Evolutionary conservation across 37 sponge, comb jelly and placozoan species (phyloP).

Genomic region (Cladorhizidae sp.): DNA sequence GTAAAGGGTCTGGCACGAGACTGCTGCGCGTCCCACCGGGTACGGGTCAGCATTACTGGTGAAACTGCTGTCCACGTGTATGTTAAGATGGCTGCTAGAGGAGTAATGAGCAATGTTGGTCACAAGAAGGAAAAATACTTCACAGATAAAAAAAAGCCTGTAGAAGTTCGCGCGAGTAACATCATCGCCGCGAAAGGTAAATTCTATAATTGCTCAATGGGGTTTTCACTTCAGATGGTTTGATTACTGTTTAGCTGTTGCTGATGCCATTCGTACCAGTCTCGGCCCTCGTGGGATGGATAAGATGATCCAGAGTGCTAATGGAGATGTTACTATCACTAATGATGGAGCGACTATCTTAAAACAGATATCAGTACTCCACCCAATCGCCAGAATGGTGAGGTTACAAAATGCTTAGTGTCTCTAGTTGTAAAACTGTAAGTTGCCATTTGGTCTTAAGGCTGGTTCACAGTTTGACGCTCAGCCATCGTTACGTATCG

Average conservation of each 20-base stretch:
- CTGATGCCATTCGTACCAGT: conserved; percentile 98
- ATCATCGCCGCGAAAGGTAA: conserved; percentile 95
- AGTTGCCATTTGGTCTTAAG: no score
- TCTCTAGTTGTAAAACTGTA: background rate
- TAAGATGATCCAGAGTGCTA: conserved; percentile 94
- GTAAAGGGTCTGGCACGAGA: background rate
- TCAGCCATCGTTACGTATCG: no score
- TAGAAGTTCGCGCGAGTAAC: conserved; percentile 87
- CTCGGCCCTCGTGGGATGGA: conserved; percentile 99
- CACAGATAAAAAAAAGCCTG: conserved; percentile 91
- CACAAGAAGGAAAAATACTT: conserved; percentile 29
- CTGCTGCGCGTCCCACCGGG: no score
- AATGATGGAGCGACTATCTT: conserved; percentile 99
- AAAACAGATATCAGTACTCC: conserved; percentile 98
- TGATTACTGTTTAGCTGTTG: conserved; percentile 73
- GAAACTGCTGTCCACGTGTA: conserved; percentile 9
- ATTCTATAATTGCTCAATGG: background rate
- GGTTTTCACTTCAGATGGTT: background rate
- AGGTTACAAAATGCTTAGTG: background rate
- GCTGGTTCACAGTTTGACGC: no score
- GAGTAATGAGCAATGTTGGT: background rate
- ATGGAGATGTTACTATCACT: conserved; percentile 98
- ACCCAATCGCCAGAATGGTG: conserved; percentile 98
- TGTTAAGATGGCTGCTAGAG: conserved; percentile 5
- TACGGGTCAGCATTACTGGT: background rate